Conservation (phyloP, 1,140 invertebrate genomes). For the Heterodera schachtii region DNA sequence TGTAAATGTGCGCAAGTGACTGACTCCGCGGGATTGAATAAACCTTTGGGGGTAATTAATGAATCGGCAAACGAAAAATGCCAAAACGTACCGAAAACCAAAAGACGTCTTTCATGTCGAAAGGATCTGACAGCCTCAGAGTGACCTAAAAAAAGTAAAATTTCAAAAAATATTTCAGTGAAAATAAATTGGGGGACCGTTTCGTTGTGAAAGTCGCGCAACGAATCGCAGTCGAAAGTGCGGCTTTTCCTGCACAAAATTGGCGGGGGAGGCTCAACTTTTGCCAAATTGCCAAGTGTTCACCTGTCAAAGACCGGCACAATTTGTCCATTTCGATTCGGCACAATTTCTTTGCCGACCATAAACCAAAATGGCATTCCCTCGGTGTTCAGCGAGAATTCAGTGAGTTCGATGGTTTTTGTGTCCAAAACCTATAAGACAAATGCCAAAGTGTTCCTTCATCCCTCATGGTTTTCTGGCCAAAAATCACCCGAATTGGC, state of each 20-base stretch:
- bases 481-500: constrained; percentile 15
- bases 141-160: constrained; percentile 3
- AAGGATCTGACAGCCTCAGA: constrained; percentile 51
- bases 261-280: not conserved
- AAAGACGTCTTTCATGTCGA: constrained; percentile 63
- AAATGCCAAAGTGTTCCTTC: not conserved
- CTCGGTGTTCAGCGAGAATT: constrained; percentile 50
- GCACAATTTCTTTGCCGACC: constrained; percentile 63
- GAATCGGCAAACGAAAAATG: not conserved
- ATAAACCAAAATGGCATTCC: constrained; percentile 60
- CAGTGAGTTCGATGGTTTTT: constrained; percentile 59
- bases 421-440: constrained; percentile 54
- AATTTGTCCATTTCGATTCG: constrained; percentile 58
- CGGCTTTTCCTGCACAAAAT: constrained; percentile 29
- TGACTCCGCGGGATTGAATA: constrained; percentile 48
- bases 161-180: not conserved
- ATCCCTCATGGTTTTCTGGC: not conserved
- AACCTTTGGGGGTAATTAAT: constrained; percentile 18
- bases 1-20: constrained; percentile 52
- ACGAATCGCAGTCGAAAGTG: constrained; percentile 60
- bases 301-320: constrained; percentile 60
- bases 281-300: not conserved
- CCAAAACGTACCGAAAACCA: constrained; percentile 57
- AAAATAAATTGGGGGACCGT: constrained; percentile 38
- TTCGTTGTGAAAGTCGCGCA: constrained; percentile 60